Evolutionary conservation across 2,888 invertebrate species (phyloP).

Genomic region (Lordiphosa fenestrarum): DNA sequence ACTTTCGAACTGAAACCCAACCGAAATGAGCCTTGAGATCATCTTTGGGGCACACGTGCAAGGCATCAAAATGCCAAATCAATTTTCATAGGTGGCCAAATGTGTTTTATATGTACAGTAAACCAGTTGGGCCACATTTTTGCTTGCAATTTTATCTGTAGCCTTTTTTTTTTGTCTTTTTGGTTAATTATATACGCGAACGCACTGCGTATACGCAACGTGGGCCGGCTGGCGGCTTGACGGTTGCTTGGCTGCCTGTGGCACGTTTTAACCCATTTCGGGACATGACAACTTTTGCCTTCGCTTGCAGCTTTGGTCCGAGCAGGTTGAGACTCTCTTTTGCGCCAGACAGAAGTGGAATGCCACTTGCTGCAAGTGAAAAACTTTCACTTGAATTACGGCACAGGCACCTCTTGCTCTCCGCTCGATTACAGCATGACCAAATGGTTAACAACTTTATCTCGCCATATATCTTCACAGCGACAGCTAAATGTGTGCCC

Average conservation of each 20-base stretch:
- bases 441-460: slow-evolving; percentile 20
- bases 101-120: slow-evolving; percentile 1
- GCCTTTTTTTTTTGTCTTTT: slow-evolving; percentile 15
- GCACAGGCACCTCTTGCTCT: slow-evolving; percentile 34
- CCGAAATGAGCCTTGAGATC: slow-evolving; percentile 9
- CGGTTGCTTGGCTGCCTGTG: slow-evolving; percentile 35
- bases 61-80: slow-evolving; percentile 67
- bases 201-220: slow-evolving; percentile 68
- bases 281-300: slow-evolving; percentile 70
- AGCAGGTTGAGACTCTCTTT: slow-evolving; percentile 21
- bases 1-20: slow-evolving; percentile 7
- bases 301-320: slow-evolving; percentile 53
- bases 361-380: slow-evolving; percentile 64
- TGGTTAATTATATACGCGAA: slow-evolving; percentile 57
- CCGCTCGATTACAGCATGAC: slow-evolving; percentile 15
- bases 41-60: slow-evolving; percentile 48
- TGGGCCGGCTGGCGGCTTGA: slow-evolving; percentile 24
- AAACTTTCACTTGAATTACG: slow-evolving; percentile 75
- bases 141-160: slow-evolving; percentile 28
- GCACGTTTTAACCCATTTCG: slow-evolving; percentile 73
- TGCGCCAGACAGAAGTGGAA: slow-evolving; percentile 29
- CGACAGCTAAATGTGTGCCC: slow-evolving; percentile 25
- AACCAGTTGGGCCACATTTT: slow-evolving; percentile 30
- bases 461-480: slow-evolving; percentile 8
- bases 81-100: slow-evolving; percentile 39